phyloP scores from a whole-genome alignment of 2,113 vertebrate species.

The Ascaphus truei region DNA sequence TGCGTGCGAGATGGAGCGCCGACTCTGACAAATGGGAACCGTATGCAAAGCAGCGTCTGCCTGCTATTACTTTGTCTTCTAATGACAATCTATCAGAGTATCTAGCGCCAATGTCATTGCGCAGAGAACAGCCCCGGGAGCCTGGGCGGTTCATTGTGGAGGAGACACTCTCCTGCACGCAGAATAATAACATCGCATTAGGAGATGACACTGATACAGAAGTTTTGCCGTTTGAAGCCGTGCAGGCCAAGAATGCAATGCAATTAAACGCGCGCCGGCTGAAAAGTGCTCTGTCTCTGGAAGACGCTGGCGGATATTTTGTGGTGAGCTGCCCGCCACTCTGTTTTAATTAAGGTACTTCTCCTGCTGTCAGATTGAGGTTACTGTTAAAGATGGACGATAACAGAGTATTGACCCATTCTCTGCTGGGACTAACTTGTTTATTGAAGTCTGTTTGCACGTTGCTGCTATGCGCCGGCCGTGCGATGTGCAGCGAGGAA shows the following conservation, averaged over 20 bases:
- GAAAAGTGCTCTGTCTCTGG: background rate
- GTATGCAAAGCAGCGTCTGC: too few species aligned
- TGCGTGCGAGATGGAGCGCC: too few species aligned
- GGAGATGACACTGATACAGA: background rate
- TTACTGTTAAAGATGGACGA: constrained; percentile 31
- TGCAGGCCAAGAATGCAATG: background rate
- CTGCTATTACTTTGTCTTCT: too few species aligned
- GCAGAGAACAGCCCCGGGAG: too few species aligned
- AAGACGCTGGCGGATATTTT: background rate
- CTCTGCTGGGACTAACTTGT: constrained; percentile 24
- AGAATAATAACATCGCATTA: background rate
- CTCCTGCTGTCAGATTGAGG: constrained; percentile 20
- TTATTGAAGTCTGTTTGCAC: constrained; percentile 24
- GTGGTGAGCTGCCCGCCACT: background rate
- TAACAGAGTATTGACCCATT: constrained; percentile 23
- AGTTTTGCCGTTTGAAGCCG: background rate
- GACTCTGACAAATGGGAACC: too few species aligned
- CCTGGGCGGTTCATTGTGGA: too few species aligned
- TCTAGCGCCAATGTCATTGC: too few species aligned
- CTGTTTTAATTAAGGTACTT: constrained; percentile 30
- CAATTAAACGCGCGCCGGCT: background rate
- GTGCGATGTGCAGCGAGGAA: too few species aligned
- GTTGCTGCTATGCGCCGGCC: background rate
- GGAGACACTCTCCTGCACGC: background rate
- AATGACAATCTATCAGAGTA: too few species aligned